Percentiles rank a stretch among this genome's conserved stretches.
phyloP scores from a whole-genome alignment of 1,140 invertebrate species.

The Danaus melanippus region DNA sequence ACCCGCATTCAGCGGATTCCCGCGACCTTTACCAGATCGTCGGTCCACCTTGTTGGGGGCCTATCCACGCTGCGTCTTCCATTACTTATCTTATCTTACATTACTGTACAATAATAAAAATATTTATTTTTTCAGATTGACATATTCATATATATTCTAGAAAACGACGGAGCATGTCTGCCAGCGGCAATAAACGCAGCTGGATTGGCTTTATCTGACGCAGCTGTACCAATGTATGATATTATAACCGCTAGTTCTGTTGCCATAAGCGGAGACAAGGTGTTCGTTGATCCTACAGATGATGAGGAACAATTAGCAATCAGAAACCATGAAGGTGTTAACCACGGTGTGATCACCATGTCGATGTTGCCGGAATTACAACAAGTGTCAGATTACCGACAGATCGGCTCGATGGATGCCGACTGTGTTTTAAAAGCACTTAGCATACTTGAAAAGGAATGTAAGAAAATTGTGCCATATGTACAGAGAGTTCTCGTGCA shows the following conservation, averaged over 20 bases:
- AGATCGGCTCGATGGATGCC: slow-evolving; percentile 75
- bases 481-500: slow-evolving; percentile 76
- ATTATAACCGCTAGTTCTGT: slow-evolving; percentile 83
- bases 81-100: too few species aligned
- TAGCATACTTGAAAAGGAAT: slow-evolving; percentile 71
- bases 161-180: slow-evolving; percentile 88
- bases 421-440: slow-evolving; percentile 71
- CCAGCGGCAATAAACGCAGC: slow-evolving; percentile 90
- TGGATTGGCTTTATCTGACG: slow-evolving; percentile 87
- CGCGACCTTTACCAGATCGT: too few species aligned
- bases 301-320: slow-evolving; percentile 77
- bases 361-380: slow-evolving; percentile 78
- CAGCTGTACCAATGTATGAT: slow-evolving; percentile 92
- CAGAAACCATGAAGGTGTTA: slow-evolving; percentile 33
- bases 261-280: slow-evolving; percentile 74
- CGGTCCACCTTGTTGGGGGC: too few species aligned
- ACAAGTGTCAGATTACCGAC: slow-evolving; percentile 79
- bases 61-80: too few species aligned
- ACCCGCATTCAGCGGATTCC: too few species aligned
- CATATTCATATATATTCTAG: slow-evolving; percentile 86
- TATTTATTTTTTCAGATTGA: slow-evolving; percentile 79
- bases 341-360: slow-evolving; percentile 76
- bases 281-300: slow-evolving; percentile 80
- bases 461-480: slow-evolving; percentile 75
- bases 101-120: not conserved